Base-by-base conservation (phyloP, 2,113 vertebrate species). In the Ginglymostoma cirratum region DNA sequence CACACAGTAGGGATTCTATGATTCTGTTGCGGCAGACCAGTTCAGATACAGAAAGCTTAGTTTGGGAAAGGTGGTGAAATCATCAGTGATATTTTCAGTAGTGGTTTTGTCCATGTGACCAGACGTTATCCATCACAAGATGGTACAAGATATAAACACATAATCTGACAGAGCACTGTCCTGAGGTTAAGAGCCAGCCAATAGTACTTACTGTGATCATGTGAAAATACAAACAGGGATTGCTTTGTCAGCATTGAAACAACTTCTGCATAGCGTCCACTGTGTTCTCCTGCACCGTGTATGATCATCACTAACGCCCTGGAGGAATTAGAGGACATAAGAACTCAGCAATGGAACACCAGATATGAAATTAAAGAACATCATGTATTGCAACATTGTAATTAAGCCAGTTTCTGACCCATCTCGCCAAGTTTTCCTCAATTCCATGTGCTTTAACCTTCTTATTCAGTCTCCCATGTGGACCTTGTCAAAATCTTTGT, bases 211-310 rank as follows among this genome's bases (percentile, higher is more conserved):
- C 99, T 98, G 0, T 99, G 99, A 97, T 99, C 99, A 8, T 99
- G 99, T 95, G 99, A 97, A 94, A 99, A 99, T 38, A 98, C 98
- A 97, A 99, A 97, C 96, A 99, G 96, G 96, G 98, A 98, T 96
- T 98, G 97, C 87, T 97, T 97, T 96, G 97, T 97, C 97, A 99
- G 97, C 97, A 97, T 98, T 97, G 98, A 98, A 83, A 98, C 99
- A 96, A 99, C 97, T 90, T 99, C 98, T 0, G 98, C 97, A 0
- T 99, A 99, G n/a, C 98, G 97, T 96, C 98, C 98, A 17, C 98
- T 98, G 96, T 99, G 99, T 96, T 99, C 99, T 94, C 98, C 99
- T 0, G 98, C 98, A 0, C 99, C 99, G 0, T 99, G 99, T 87
- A 97, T 98, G 67, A 99, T 97, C 65, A 99, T 99, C 96, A 99